Conservation (phyloP, 2,113 vertebrate genomes). For the Bufo gargarizans region DNA sequence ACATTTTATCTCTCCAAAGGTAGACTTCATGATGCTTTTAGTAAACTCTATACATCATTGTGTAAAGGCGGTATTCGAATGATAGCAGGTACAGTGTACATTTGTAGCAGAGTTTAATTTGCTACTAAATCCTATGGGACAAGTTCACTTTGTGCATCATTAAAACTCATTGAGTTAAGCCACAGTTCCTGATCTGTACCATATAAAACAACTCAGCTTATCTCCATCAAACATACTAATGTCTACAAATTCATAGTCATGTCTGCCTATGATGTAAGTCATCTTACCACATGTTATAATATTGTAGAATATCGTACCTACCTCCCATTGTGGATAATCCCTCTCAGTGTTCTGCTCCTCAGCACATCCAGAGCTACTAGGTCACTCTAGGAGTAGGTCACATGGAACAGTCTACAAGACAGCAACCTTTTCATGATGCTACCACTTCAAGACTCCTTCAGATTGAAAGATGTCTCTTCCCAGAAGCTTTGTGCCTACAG, state of each 20-base stretch:
- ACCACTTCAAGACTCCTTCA: slow-evolving; percentile 23
- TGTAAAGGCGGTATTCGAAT: too few species aligned
- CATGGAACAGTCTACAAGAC: slow-evolving; percentile 28
- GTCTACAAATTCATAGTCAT: too few species aligned
- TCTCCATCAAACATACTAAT: background rate
- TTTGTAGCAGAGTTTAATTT: too few species aligned
- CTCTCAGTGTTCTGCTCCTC: background rate
- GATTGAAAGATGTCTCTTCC: slow-evolving; percentile 34
- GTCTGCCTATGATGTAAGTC: too few species aligned
- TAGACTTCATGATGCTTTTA: too few species aligned
- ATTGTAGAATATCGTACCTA: slow-evolving; percentile 2
- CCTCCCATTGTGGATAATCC: slow-evolving; percentile 10
- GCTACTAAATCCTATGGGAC: too few species aligned
- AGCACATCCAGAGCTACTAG: background rate
- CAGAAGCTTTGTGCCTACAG: background rate
- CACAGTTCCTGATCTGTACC: background rate
- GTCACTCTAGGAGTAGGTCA: slow-evolving; percentile 11
- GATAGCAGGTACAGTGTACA: too few species aligned
- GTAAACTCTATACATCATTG: too few species aligned
- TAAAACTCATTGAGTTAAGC: too few species aligned
- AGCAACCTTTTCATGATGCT: slow-evolving; percentile 66
- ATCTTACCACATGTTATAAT: background rate
- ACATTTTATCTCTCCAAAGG: too few species aligned
- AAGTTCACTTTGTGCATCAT: too few species aligned
- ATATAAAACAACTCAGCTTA: background rate